Conservation (phyloP, 1,140 invertebrate species). For the Drosophila serrata region DNA sequence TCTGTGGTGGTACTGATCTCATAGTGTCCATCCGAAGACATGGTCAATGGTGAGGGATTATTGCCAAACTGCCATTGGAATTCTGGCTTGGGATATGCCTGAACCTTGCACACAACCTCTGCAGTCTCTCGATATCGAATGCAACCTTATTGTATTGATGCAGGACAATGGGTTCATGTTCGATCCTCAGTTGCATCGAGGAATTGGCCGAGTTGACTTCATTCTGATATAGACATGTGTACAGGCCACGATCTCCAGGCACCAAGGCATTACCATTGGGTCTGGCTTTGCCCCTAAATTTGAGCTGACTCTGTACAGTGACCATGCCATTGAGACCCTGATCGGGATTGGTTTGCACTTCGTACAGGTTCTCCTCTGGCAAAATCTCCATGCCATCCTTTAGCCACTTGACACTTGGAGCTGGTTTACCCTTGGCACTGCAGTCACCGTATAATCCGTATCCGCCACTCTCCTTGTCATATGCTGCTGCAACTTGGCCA, state of each 20-base stretch:
- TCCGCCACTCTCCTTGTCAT: slow-evolving; percentile 93
- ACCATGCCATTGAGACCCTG: slow-evolving; percentile 91
- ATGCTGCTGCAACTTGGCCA: slow-evolving; percentile 93
- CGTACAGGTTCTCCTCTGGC: slow-evolving; percentile 91
- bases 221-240: slow-evolving; percentile 95
- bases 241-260: slow-evolving; percentile 93
- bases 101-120: slow-evolving; percentile 94
- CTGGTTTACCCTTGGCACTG: slow-evolving; percentile 94
- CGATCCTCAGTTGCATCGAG: slow-evolving; percentile 95
- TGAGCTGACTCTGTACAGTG: slow-evolving; percentile 93
- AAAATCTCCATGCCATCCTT: slow-evolving; percentile 93
- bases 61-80: slow-evolving; percentile 95
- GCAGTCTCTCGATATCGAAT: slow-evolving; percentile 94
- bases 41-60: slow-evolving; percentile 90
- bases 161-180: slow-evolving; percentile 94
- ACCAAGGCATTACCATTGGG: slow-evolving; percentile 91
- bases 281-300: slow-evolving; percentile 91
- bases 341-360: slow-evolving; percentile 91
- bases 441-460: slow-evolving; percentile 93
- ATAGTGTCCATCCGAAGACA: slow-evolving; percentile 94
- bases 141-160: slow-evolving; percentile 95
- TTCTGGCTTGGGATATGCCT: slow-evolving; percentile 95
- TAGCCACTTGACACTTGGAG: slow-evolving; percentile 93
- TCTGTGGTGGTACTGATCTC: slow-evolving; percentile 92
- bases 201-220: slow-evolving; percentile 94